Conservation (phyloP, 2,797 vertebrate genomes). For the Neosalanx taihuensis region DNA sequence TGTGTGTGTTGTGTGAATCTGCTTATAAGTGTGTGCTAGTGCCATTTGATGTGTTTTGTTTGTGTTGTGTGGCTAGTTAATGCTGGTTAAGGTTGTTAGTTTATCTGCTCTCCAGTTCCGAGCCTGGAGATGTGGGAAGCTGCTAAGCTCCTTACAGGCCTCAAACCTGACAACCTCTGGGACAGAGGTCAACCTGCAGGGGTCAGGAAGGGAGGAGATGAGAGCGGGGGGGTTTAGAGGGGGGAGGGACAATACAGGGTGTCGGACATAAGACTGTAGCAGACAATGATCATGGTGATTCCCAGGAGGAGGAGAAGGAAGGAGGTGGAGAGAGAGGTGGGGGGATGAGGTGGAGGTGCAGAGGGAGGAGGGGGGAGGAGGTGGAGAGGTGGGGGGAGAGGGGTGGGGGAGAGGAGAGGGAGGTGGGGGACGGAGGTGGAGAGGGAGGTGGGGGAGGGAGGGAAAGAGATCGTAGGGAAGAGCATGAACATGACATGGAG, state of each 20-base stretch:
- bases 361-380: conserved; percentile 2
- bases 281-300: conserved; percentile 26
- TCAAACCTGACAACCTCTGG: conserved; percentile 30
- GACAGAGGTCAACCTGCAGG: conserved; percentile 35
- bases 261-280: conserved; percentile 31
- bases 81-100: conserved; percentile 27
- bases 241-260: conserved; percentile 41
- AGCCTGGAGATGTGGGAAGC: conserved; percentile 17
- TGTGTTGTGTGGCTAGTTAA: too few species aligned
- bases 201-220: conserved; percentile 20
- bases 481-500: too few species aligned
- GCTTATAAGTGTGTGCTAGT: not conserved
- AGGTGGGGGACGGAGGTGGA: conserved; percentile 26
- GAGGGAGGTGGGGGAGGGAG: conserved; percentile 59
- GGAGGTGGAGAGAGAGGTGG: conserved; percentile 10
- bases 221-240: conserved; percentile 32
- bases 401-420: conserved; percentile 12
- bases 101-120: conserved; percentile 35
- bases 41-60: not conserved
- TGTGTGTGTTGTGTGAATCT: not conserved
- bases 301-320: conserved; percentile 10
- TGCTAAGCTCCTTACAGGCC: conserved; percentile 55
- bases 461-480: not conserved
- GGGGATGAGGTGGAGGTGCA: conserved; percentile 8
- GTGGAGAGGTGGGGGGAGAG: not conserved